These are phyloP conservation scores for Desoria tigrina DNA, from an alignment of 2,888 invertebrate species.

Conservation along the genomic window DNA sequence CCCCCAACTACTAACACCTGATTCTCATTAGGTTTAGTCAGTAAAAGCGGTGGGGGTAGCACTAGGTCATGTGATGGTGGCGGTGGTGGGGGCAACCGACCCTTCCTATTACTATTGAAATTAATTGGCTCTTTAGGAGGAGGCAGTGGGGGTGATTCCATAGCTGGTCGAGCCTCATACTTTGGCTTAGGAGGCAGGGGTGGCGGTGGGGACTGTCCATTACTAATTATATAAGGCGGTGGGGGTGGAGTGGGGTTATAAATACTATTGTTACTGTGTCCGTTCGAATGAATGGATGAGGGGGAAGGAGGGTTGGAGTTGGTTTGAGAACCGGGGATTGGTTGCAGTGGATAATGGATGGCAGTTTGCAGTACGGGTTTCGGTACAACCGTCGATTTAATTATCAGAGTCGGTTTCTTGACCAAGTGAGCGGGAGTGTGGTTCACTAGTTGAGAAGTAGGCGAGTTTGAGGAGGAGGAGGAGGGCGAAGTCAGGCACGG, in stretches of 20 bases:
- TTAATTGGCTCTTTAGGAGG: too few species aligned
- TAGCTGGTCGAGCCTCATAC: slow-evolving; percentile 76
- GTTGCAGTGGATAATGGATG: too few species aligned
- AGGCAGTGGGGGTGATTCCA: slow-evolving; percentile 59
- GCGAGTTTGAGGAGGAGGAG: slow-evolving; percentile 67
- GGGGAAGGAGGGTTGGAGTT: too few species aligned
- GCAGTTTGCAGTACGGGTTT: slow-evolving; percentile 94
- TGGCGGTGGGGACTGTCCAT: too few species aligned
- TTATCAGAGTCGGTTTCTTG: slow-evolving; percentile 87
- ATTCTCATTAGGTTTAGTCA: slow-evolving; percentile 50
- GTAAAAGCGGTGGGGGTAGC: slow-evolving; percentile 56
- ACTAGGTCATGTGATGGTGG: slow-evolving; percentile 47
- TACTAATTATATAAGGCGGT: too few species aligned
- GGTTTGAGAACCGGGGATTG: too few species aligned
- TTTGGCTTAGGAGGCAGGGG: slow-evolving; percentile 82
- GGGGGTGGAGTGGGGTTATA: too few species aligned
- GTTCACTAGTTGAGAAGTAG: slow-evolving; percentile 69
- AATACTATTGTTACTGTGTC: too few species aligned
- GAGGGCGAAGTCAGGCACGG: slow-evolving; percentile 65
- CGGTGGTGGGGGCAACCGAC: slow-evolving; percentile 54
- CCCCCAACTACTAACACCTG: too few species aligned
- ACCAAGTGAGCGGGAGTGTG: slow-evolving; percentile 57
- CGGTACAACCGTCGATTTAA: slow-evolving; percentile 95
- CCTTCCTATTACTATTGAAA: too few species aligned
- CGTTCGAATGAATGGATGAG: too few species aligned